Evolutionary conservation across 2,113 vertebrate species (phyloP), one percentile per base, ranked within the genome.

Genomic region (Rostratula benghalensis): DNA sequence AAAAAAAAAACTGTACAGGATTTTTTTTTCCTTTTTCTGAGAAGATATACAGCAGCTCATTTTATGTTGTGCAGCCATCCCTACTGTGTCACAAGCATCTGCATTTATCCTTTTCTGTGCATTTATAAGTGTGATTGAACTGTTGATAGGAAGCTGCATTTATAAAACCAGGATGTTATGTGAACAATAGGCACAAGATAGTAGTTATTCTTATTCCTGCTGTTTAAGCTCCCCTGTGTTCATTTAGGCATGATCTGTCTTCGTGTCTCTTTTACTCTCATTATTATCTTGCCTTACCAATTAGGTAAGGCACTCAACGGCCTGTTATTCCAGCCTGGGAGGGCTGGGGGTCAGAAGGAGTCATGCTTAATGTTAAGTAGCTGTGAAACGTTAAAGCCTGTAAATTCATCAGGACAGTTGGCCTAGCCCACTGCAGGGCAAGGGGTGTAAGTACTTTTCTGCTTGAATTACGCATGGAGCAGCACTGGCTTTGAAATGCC

Each of bases 211-310:
- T 90, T 81, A 70, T 75, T 93, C 93, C 89, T 89, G 94, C 95
- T 96, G 94, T 45, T 95, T 95, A 95, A 95, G 61, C 74, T 95
- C 65, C 91, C 69, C 50, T 45, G 78, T 91, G 94, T 87, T 97
- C 94, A 95, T 94, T 94, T 97, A 91, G 50, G 78, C 91, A 80
- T 85, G 78, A 92, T 96, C 73, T 91, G 79, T 67, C 91, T 86
- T 77, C 50, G 4, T 59, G 63, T 95, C 85, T 95, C 70, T 95
- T 95, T 95, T 85, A 83, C 63, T 88, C 53, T 96, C 69, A 39
- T 95, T 95, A 95, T 95, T 95, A 83, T 82, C 64, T 88, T 87
- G 22, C 73, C 41, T 88, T 87, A 76, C n/a, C 54, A 59, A 69
- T 71, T 87, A 91, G 48, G 50, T 67, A 80, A 68, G 57, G 85